These are phyloP conservation scores for Tachina fera DNA, from an alignment of 2,888 invertebrate species.

Conservation along the genomic window DNA sequence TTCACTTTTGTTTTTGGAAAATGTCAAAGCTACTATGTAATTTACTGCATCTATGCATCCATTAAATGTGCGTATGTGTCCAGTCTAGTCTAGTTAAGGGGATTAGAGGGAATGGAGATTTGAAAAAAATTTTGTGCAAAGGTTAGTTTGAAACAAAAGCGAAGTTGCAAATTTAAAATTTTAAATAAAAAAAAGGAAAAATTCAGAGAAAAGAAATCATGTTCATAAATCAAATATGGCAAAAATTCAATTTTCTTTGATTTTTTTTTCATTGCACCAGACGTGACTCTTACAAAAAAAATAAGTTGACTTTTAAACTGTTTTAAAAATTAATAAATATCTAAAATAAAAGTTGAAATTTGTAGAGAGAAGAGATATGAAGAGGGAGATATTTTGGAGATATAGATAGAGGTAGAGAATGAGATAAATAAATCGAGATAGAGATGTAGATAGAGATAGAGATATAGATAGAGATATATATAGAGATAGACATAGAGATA, in stretches of 20 bases:
- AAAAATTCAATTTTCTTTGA: slow-evolving; percentile 13
- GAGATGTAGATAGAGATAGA: too few relatives aligned
- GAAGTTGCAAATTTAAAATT: background rate
- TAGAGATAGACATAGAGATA: too few relatives aligned
- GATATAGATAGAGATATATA: too few relatives aligned
- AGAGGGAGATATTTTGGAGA: too few relatives aligned
- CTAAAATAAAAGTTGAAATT: too few relatives aligned
- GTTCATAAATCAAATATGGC: background rate
- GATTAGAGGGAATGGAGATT: background rate
- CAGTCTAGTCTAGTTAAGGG: background rate
- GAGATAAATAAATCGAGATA: too few relatives aligned
- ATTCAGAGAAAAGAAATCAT: background rate
- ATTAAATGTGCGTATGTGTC: slow-evolving; percentile 39
- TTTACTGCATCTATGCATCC: slow-evolving; percentile 68
- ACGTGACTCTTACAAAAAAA: too few relatives aligned
- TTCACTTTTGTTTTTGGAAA: slow-evolving; percentile 52
- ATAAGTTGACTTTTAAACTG: too few relatives aligned
- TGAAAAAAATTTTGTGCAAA: slow-evolving; percentile 19
- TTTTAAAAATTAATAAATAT: too few relatives aligned
- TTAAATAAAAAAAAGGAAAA: background rate
- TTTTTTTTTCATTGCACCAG: background rate
- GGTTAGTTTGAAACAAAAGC: background rate
- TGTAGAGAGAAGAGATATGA: too few relatives aligned
- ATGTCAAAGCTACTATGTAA: slow-evolving; percentile 68
- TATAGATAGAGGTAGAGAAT: too few relatives aligned